Conservation (phyloP, 2,888 invertebrate genomes). For the Allacma fusca region DNA sequence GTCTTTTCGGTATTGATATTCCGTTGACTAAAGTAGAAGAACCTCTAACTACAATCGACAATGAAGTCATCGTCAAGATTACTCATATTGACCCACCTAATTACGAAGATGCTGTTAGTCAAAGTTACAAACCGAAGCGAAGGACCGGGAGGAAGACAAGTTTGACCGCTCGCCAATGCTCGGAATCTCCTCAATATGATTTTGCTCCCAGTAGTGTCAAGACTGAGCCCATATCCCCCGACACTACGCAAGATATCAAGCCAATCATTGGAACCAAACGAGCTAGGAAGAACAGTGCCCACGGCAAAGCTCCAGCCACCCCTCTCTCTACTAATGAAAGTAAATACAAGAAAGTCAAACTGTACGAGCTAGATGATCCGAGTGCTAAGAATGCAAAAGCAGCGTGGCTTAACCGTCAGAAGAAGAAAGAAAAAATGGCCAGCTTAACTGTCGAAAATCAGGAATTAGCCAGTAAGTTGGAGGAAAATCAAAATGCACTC, state of each 20-base stretch:
- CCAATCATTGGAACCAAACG: not conserved
- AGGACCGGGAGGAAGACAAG: constrained; percentile 3
- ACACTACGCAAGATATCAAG: not conserved
- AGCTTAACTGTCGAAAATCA: constrained; percentile 16
- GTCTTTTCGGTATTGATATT: not conserved
- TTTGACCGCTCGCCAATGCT: not conserved
- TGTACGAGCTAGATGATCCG: constrained; percentile 52
- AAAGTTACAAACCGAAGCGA: not conserved
- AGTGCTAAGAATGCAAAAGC: constrained; percentile 54
- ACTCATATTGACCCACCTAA: not conserved
- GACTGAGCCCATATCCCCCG: not conserved
- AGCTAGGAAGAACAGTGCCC: not conserved
- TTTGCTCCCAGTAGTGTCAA: not conserved
- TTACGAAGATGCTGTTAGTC: not conserved
- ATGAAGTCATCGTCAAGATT: not conserved
- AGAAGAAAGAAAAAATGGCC: constrained; percentile 50
- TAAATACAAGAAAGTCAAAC: constrained; percentile 37
- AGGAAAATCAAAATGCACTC: not conserved
- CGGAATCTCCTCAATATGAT: not conserved
- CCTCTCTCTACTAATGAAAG: not conserved
- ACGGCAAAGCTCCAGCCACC: not conserved
- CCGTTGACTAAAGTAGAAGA: not conserved
- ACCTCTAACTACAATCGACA: not conserved
- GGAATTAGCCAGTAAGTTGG: not conserved
- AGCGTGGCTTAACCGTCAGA: constrained; percentile 52